phyloP scores from a whole-genome alignment of 1,140 invertebrate species.

The Sycophila sp. region DNA sequence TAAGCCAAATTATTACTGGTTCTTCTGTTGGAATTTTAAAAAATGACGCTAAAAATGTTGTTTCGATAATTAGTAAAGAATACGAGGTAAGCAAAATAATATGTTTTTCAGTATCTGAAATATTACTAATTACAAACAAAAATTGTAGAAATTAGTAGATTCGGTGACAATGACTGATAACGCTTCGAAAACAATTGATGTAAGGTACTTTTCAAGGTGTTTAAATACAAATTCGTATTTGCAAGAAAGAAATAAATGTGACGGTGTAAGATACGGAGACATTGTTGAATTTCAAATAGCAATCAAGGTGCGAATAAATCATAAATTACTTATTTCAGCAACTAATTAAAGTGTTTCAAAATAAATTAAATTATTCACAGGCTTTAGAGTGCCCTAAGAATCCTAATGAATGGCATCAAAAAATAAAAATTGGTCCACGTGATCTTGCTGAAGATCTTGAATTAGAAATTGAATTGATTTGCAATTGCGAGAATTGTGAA shows the following conservation, averaged over 20 bases:
- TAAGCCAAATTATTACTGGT: conserved; percentile 72
- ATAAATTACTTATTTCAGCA: neutral
- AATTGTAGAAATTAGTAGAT: conserved; percentile 56
- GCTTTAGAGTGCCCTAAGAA: conserved; percentile 70
- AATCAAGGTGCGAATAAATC: conserved; percentile 45
- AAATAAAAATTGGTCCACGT: conserved; percentile 78
- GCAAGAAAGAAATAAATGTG: conserved; percentile 66
- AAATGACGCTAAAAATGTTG: conserved; percentile 79
- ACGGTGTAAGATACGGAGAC: conserved; percentile 70
- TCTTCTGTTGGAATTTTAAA: conserved; percentile 75
- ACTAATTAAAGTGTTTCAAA: conserved; percentile 1
- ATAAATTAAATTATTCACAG: conserved; percentile 46
- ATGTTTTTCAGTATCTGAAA: neutral
- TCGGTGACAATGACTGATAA: conserved; percentile 71
- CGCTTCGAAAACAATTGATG: conserved; percentile 68
- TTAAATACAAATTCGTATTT: conserved; percentile 56
- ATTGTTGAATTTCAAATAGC: conserved; percentile 62
- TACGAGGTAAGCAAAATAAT: conserved; percentile 70
- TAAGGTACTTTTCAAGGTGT: conserved; percentile 74
- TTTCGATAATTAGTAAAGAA: conserved; percentile 76
- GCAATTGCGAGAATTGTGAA: too few relatives aligned
- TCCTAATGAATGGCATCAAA: conserved; percentile 72
- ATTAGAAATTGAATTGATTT: conserved; percentile 78
- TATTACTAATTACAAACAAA: too few relatives aligned
- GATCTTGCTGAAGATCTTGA: conserved; percentile 79